Percentiles rank a stretch among this genome's conserved stretches.
Conservation (phyloP, 2,888 invertebrate genomes). For the Nebria salina region DNA sequence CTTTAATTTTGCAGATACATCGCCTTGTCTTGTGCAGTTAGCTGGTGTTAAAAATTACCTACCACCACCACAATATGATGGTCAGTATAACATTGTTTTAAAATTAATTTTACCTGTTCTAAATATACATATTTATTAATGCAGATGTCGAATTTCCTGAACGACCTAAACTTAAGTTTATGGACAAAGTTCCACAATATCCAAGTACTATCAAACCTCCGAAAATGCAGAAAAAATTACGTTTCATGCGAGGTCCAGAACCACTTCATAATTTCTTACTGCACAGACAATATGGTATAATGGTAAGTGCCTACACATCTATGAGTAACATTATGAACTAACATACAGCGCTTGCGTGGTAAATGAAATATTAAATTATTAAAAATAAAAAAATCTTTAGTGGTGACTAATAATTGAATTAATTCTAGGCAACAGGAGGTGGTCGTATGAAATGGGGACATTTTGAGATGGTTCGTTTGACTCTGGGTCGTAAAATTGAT, state of each 20-base stretch:
- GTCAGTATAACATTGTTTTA: slow-evolving; percentile 62
- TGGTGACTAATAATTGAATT: slow-evolving; percentile 23
- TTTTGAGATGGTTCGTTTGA: slow-evolving; percentile 87
- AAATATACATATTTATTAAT: slow-evolving; percentile 30
- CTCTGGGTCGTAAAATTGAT: slow-evolving; percentile 82
- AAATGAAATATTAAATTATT: slow-evolving; percentile 25
- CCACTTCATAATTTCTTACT: slow-evolving; percentile 82
- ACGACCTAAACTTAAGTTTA: slow-evolving; percentile 72
- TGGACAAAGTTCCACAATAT: slow-evolving; percentile 79
- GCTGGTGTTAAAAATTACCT: slow-evolving; percentile 76
- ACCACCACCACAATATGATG: slow-evolving; percentile 73
- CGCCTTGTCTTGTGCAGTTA: slow-evolving; percentile 52
- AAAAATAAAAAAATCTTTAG: slow-evolving; percentile 17
- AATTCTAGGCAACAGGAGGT: slow-evolving; percentile 79
- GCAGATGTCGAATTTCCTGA: slow-evolving; percentile 79
- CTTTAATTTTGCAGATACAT: slow-evolving; percentile 21
- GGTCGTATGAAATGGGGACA: slow-evolving; percentile 84
- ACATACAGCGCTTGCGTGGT: no score
- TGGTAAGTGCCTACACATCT: slow-evolving; percentile 68
- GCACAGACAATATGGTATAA: slow-evolving; percentile 92
- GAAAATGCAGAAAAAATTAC: slow-evolving; percentile 85
- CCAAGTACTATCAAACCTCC: slow-evolving; percentile 75
- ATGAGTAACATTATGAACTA: no score
- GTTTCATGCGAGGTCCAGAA: slow-evolving; percentile 94
- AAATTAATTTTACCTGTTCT: not conserved